Percentiles rank a stretch among this genome's conserved stretches.
These are phyloP conservation scores for Meiosimyza platycephala DNA, from an alignment of 2,888 invertebrate species.

Conservation along the genomic window DNA sequence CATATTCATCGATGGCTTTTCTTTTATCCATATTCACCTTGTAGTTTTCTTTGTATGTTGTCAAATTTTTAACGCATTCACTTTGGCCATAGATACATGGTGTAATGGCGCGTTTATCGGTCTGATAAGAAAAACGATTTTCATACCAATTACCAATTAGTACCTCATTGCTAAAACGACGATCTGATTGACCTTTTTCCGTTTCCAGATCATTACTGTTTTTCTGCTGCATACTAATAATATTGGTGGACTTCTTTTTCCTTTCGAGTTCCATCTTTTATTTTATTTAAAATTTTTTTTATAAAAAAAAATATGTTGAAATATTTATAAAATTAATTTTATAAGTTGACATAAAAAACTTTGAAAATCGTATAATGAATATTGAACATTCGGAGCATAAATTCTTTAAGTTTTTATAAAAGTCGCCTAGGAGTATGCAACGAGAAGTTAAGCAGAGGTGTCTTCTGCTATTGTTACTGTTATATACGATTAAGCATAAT, in stretches of 20 bases:
- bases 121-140: conserved; percentile 43
- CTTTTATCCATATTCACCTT: not conserved
- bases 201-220: conserved; percentile 6
- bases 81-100: conserved; percentile 44
- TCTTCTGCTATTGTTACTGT: no score
- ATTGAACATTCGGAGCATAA: no score
- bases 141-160: conserved; percentile 54
- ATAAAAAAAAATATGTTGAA: no score
- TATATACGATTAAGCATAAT: no score
- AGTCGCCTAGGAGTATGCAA: no score
- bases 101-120: conserved; percentile 43
- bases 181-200: not conserved
- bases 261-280: not conserved
- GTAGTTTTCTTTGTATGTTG: conserved; percentile 36
- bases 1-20: conserved; percentile 18
- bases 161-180: conserved; percentile 43
- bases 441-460: no score
- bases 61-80: conserved; percentile 20
- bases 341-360: no score
- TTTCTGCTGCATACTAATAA: not conserved
- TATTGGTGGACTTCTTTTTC: not conserved
- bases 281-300: not conserved
- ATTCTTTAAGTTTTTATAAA: no score
- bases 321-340: no score
- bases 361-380: no score